Evolutionary conservation across 2,797 vertebrate species (phyloP), one percentile per base, ranked within the genome.

Genomic region (Syngnathus acus): DNA sequence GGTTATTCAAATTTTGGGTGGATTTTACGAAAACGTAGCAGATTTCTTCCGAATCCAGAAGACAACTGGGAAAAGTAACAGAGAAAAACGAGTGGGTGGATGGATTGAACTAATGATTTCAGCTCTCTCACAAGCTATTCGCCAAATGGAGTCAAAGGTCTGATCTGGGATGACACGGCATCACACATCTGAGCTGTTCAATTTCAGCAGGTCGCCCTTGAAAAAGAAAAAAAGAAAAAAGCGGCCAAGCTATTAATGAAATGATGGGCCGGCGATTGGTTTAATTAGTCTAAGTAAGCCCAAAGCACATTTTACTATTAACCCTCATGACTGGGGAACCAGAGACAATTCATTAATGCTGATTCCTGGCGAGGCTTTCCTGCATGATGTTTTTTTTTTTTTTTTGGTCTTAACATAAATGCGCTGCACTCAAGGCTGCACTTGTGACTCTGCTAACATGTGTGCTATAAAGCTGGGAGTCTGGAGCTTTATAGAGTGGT

Each of bases 211-310:
- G 40, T 62, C 43, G 21, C 42, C 60, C 23, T 45, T 47, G 13
- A 5, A 62, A 60, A 45, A 17, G 17, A 43, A 43, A 59, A 9
- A 6, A 61, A 37, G n/a, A 61, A 21, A 42, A 42, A 40, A 37
- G 19, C 1, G n/a, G 19, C 23, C 26, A 45, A 26, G 40, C 14
- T 26, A 32, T 42, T 42, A 42, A 61, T 13, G 19, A 62, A 62
- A 62, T 47, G 60, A 62, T 26, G 42, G 60, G 2, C 21, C 14
- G 17, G 42, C 42, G 14, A 45, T 47, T 1, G 21, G n/a, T 62
- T 62, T 62, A 62, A 62, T 62, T 47, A 62, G 23, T 43, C 21
- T 32, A 62, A 62, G 60, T 62, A 62, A 45, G 42, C 40, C 42
- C 10, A 47, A 45, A 32, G 42, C 42, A 45, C 42, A 45, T 45